Evolutionary conservation across 2,888 invertebrate genomes (phyloP), one percentile per base, ranked within the genome.

Genomic region (Exephanes ischioxanthus): DNA sequence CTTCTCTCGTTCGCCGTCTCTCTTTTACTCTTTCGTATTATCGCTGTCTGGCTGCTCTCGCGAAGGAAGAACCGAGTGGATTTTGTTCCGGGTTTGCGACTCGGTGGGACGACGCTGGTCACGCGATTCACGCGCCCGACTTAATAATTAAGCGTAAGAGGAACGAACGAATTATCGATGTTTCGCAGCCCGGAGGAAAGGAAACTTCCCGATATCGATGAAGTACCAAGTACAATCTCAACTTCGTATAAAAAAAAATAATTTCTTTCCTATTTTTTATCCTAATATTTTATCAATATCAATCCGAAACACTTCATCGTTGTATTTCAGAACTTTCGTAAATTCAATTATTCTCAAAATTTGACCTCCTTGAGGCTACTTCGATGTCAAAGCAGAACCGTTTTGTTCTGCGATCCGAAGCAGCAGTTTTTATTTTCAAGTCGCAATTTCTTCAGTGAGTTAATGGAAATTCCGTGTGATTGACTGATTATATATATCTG

Each of bases 91-190:
- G 89, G 89, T 91, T 87, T 83, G 67, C 77, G 51, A 61, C 58
- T 86, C 85, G 90, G 89, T 90, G 90, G 84, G 90, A 91, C 88
- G 86, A 85, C 84, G 87, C 71, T 89, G 89, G 88, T 91, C 91
- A 91, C 91, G 90, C 90, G 90, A 92, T 91, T 91, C 91, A 89
- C 89, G 90, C 91, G 89, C 86, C 88, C 81, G 81, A 77, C 76
- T 78, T 88, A 86, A 90, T 89, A 90, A 90, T 89, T 89, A 89
- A 80, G 48, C 26, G 45, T 53, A 72, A 33, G 33, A 37, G 58
- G 19, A 67, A 72, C 53, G 80, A 48, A 67, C 55, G 68, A 37
- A 67, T 37, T 58, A 63, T 63, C 33, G 63, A 33, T 1, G 30
- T 3, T n/a, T 14, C 16, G 33, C 30, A n/a, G 63, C 63, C 63